phyloP scores from a whole-genome alignment of 2,888 invertebrate species.

The Xestia xanthographa region DNA sequence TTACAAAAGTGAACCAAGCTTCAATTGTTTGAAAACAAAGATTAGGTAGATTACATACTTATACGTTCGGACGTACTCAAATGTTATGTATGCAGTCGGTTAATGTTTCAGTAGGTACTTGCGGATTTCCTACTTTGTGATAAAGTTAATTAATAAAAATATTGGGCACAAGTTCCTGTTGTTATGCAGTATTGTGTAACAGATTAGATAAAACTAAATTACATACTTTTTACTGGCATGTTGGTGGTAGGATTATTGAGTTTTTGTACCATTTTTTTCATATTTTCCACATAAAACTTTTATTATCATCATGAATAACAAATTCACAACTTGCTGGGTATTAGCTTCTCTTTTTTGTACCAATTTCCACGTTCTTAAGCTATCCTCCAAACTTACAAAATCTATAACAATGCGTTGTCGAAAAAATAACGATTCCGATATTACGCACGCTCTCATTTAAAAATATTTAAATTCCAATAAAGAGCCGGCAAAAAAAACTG shows the following conservation, averaged over 20 bases:
- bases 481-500: background rate
- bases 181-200: conserved; percentile 23
- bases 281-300: too few relatives aligned
- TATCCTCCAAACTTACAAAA: background rate
- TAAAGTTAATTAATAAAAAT: conserved; percentile 20
- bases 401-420: too few relatives aligned
- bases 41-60: background rate
- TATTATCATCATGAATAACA: background rate
- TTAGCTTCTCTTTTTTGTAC: background rate
- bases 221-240: background rate
- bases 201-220: conserved; percentile 20
- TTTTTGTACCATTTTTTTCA: background rate
- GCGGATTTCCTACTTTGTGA: conserved; percentile 28
- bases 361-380: background rate
- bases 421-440: background rate
- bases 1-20: conserved; percentile 11
- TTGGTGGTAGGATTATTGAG: background rate
- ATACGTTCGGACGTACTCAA: background rate
- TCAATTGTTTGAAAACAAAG: conserved; percentile 19
- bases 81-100: background rate
- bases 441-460: too few relatives aligned
- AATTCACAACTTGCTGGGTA: background rate
- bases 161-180: conserved; percentile 10
- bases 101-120: background rate
- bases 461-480: background rate